phyloP scores from a whole-genome alignment of 53 echinoderm and acorn worm species.

The Crossaster papposus region DNA sequence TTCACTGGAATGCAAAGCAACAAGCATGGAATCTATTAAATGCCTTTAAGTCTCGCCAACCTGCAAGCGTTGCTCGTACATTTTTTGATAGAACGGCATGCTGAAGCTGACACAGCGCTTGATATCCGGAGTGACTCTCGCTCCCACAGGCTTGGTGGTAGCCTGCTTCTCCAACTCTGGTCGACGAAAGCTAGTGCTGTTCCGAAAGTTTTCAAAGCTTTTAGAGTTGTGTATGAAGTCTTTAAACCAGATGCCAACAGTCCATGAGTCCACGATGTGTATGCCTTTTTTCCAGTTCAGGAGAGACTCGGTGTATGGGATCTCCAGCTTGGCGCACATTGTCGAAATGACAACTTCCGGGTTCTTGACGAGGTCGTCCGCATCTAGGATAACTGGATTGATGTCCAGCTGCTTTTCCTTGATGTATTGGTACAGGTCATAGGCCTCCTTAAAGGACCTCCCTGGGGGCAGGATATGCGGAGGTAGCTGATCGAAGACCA shows the following conservation, averaged over 20 bases:
- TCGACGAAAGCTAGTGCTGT: constrained; percentile 6
- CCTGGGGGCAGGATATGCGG: not conserved
- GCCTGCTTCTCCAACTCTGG: not conserved
- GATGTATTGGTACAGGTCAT: constrained; percentile 11
- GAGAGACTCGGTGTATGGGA: constrained; percentile 43
- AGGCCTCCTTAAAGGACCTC: not conserved
- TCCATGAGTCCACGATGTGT: constrained; percentile 15
- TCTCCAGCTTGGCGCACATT: constrained; percentile 28
- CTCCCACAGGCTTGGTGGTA: not conserved
- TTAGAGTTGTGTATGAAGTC: not conserved
- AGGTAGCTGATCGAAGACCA: constrained; percentile 9
- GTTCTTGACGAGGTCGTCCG: constrained; percentile 13
- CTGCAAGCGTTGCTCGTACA: constrained; percentile 30
- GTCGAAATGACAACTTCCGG: constrained; percentile 30
- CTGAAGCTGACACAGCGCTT: constrained; percentile 21
- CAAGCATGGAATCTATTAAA: not conserved
- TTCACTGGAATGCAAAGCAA: too few species aligned
- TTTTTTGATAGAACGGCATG: constrained; percentile 40
- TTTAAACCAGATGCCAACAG: not conserved
- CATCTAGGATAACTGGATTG: constrained; percentile 39
- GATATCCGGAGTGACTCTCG: constrained; percentile 13
- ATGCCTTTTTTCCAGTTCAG: constrained; percentile 34
- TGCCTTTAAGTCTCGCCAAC: not conserved
- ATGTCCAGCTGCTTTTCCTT: constrained; percentile 20
- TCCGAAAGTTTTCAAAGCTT: constrained; percentile 15